These are phyloP conservation scores for Drosophila testacea DNA, from an alignment of 2,888 invertebrate species.

Conservation along the genomic window DNA sequence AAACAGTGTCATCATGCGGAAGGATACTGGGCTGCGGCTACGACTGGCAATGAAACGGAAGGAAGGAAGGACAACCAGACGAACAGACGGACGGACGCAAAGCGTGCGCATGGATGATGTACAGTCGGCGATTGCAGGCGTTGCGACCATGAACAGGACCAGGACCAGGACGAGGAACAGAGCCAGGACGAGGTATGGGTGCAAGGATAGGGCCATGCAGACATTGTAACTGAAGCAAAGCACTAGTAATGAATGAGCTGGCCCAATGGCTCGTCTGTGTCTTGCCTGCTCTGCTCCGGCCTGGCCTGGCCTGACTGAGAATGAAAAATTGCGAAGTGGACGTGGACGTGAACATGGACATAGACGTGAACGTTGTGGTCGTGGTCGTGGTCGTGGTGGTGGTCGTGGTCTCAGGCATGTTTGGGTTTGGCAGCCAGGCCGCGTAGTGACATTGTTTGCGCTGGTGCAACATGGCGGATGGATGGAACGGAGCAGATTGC, in stretches of 20 bases:
- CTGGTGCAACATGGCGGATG: slow-evolving; percentile 23
- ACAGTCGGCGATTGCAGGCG: slow-evolving; percentile 70
- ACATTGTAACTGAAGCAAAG: slow-evolving; percentile 53
- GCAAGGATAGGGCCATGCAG: slow-evolving; percentile 30
- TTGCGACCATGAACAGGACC: slow-evolving; percentile 27
- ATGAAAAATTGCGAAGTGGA: slow-evolving; percentile 73
- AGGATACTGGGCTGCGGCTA: slow-evolving; percentile 69
- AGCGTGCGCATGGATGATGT: slow-evolving; percentile 68
- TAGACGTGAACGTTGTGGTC: slow-evolving; percentile 16
- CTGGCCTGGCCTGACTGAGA: slow-evolving; percentile 41
- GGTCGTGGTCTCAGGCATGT: slow-evolving; percentile 67
- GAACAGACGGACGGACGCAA: slow-evolving; percentile 45
- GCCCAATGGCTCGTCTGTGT: slow-evolving; percentile 29
- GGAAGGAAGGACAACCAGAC: slow-evolving; percentile 66
- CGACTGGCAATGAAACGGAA: slow-evolving; percentile 78
- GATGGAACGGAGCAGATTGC: slow-evolving; percentile 50
- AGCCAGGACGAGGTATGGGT: slow-evolving; percentile 12
- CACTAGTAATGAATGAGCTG: slow-evolving; percentile 74
- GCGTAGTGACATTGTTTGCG: slow-evolving; percentile 76
- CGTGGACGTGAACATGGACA: slow-evolving; percentile 31
- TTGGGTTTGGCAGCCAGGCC: slow-evolving; percentile 70
- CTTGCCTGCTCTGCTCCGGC: slow-evolving; percentile 16
- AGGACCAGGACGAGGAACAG: neutral
- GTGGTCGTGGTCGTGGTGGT: slow-evolving; percentile 21
- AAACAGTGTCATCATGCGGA: slow-evolving; percentile 80